phyloP scores from a whole-genome alignment of 1,140 invertebrate genomes.

The Panulirus ornatus region DNA sequence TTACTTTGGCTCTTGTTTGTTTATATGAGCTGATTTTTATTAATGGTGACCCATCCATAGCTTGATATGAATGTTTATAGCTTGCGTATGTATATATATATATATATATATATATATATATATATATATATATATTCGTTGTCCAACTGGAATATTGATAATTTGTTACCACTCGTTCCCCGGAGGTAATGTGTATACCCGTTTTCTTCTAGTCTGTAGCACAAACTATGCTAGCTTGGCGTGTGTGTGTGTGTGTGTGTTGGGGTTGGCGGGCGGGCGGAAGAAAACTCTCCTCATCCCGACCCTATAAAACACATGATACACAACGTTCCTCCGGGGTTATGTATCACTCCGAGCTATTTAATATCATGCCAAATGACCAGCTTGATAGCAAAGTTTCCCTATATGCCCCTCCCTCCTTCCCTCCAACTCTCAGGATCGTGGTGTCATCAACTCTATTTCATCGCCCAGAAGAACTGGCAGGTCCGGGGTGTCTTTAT shows the following conservation, averaged over 20 bases:
- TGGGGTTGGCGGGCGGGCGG: not conserved
- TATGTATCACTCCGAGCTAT: constrained; percentile 57
- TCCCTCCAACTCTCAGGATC: no score
- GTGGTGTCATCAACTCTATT: not conserved
- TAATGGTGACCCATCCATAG: constrained; percentile 29
- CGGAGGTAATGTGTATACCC: constrained; percentile 44
- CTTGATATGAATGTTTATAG: no score
- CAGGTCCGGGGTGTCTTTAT: constrained; percentile 27
- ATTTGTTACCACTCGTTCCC: no score
- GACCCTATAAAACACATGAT: not conserved
- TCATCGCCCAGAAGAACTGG: constrained; percentile 15
- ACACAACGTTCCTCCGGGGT: constrained; percentile 6
- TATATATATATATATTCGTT: no score
- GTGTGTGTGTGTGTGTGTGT: no score
- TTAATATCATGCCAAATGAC: constrained; percentile 53
- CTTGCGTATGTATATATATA: no score
- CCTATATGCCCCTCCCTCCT: constrained; percentile 27
- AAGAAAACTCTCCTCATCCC: not conserved
- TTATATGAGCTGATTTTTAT: no score
- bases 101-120: no score
- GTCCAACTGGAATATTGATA: constrained; percentile 35
- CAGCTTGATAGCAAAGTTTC: constrained; percentile 53
- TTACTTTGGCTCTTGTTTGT: no score
- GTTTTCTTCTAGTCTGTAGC: constrained; percentile 40
- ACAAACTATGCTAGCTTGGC: constrained; percentile 40